Conservation (phyloP, 2,888 invertebrate species). For the Thelaira solivaga region DNA sequence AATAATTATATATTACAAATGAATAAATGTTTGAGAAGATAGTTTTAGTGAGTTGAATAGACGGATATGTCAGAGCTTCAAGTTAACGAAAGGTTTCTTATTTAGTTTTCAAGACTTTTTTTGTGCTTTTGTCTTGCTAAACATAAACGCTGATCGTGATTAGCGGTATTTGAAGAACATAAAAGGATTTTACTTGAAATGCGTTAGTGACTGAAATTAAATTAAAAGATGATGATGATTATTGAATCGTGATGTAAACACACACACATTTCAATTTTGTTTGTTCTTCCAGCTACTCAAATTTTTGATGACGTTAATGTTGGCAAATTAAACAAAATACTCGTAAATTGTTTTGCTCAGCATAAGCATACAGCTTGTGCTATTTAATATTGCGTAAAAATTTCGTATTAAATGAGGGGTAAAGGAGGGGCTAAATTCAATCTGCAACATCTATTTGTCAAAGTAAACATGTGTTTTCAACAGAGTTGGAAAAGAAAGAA, state of each 20-base stretch:
- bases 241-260: constrained; percentile 52
- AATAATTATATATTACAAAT: constrained; percentile 5
- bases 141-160: constrained; percentile 58
- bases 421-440: no score
- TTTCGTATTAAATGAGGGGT: no score
- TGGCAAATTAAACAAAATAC: neutral
- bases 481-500: no score
- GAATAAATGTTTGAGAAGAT: neutral
- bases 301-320: constrained; percentile 18
- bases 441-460: no score
- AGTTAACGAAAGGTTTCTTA: constrained; percentile 47
- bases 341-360: no score
- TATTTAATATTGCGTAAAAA: no score
- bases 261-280: constrained; percentile 15
- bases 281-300: neutral
- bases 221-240: constrained; percentile 40
- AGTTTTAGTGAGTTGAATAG: constrained; percentile 12
- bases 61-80: constrained; percentile 46
- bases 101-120: constrained; percentile 1
- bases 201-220: constrained; percentile 43
- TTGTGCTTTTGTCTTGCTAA: neutral
- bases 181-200: constrained; percentile 42
- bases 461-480: no score
- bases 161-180: constrained; percentile 63
- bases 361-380: no score